phyloP scores from a whole-genome alignment of 2,888 invertebrate species.

The Drosophila paranaensis region DNA sequence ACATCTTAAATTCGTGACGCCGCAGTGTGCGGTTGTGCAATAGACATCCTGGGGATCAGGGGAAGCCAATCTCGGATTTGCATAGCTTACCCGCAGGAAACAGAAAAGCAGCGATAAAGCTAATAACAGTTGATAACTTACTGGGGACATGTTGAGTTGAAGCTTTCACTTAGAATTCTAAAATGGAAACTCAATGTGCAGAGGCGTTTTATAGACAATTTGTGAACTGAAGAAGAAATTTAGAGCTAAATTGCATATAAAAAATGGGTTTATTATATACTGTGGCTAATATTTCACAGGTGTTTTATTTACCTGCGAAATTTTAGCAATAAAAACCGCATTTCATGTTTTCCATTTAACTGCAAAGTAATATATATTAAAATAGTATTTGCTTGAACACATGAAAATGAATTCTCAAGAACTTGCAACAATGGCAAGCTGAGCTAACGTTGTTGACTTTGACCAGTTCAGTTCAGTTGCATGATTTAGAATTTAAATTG shows the following conservation, averaged over 20 bases:
- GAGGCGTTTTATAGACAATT: conserved; percentile 24
- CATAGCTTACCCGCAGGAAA: background rate
- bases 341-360: background rate
- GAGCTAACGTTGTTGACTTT: background rate
- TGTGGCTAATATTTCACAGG: too few relatives aligned
- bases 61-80: fast-evolving
- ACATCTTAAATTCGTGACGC: conserved; percentile 41
- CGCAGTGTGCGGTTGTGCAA: conserved; percentile 38
- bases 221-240: background rate
- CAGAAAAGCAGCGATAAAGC: background rate
- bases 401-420: background rate
- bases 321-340: background rate
- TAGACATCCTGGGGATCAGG: background rate
- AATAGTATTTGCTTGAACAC: background rate
- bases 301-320: conserved; percentile 9
- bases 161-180: background rate
- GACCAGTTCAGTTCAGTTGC: background rate
- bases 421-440: background rate
- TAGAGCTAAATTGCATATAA: too few relatives aligned
- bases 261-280: too few relatives aligned
- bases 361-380: background rate
- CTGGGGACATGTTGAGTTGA: conserved; percentile 10
- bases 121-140: background rate
- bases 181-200: background rate
- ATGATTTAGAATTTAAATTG: too few relatives aligned